These are phyloP conservation scores for Apoderus coryli DNA, from an alignment of 2,888 invertebrate species.

Conservation along the genomic window DNA sequence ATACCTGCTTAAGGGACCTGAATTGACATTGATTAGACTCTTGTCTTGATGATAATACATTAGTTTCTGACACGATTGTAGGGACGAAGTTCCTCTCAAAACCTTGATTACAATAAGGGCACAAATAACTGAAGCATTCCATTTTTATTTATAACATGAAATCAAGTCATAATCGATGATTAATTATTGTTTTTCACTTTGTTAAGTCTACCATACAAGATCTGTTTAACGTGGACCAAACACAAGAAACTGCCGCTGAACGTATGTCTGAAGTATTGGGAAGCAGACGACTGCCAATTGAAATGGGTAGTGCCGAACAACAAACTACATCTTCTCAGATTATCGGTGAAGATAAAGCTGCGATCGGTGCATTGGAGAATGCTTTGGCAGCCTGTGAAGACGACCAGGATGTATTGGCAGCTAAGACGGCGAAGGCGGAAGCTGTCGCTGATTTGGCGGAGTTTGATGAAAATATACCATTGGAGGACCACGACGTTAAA, in stretches of 20 bases:
- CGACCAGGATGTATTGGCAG: conserved; percentile 76
- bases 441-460: conserved; percentile 81
- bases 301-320: conserved; percentile 17
- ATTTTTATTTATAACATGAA: too few species aligned
- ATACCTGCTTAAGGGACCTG: too few species aligned
- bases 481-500: conserved; percentile 51
- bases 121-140: too few species aligned
- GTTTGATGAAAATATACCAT: conserved; percentile 88
- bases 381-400: conserved; percentile 89
- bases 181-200: conserved; percentile 7
- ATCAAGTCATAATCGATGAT: too few species aligned
- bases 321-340: too few species aligned
- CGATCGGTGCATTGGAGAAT: conserved; percentile 53
- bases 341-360: conserved; percentile 43
- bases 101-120: too few species aligned
- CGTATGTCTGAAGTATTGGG: conserved; percentile 41
- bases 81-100: too few species aligned
- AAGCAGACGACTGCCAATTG: conserved; percentile 33
- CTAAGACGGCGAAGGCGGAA: conserved; percentile 78
- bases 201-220: conserved; percentile 79
- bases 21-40: too few species aligned
- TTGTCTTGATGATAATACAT: too few species aligned
- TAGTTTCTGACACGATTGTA: too few species aligned
- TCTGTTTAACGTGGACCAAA: conserved; percentile 65
- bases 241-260: conserved; percentile 42